Base-by-base conservation (phyloP, 2,797 vertebrate species). In the Falco peregrinus region DNA sequence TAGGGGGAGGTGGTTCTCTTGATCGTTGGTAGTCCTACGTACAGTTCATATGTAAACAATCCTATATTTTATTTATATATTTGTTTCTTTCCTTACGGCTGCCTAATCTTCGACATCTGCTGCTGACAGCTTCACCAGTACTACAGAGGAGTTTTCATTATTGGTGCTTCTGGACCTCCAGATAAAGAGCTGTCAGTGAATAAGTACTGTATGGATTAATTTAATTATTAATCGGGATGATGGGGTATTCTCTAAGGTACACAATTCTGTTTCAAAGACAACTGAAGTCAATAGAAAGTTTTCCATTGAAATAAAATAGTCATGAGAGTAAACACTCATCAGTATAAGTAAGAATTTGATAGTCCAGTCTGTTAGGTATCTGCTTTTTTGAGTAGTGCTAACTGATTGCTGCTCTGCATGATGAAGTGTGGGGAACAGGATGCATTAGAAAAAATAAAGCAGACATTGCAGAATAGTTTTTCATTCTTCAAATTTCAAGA, bases 161-260 rank as follows among this genome's bases (percentile, higher is more conserved):
- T 94, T 95, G 92, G 83, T 96, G 86, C 21, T 60, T 64, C 74
- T 87, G 50, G 57, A 96, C 41, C 33, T 75, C 70, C 78, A 80
- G 39, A 89, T 90, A 89, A 86, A 94, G 88, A 89, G 24, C 71
- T 80, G 67, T 37, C 89, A 85, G 78, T 65, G 96, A 96, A 94
- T 93, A 89, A 90, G 94, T 89, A 90, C 77, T 80, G 51, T 94
- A 96, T 95, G 81, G 90, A 95, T 96, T 95, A 41, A 86, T 91
- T 94, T 84, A 95, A 92, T 95, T 96, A 93, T 95, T 96, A 84
- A 96, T 85, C 56, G 90, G 81, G 64, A 22, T 25, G 78, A 59
- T 57, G 59, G 84, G 26, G 11, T 93, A 48, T 90, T 96, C 91
- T 95, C 88, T 54, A 61, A 94, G 91, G 88, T 82, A 61, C 53